Evolutionary conservation across 2,888 invertebrate genomes (phyloP), one percentile per base, ranked within the genome.

Genomic region (Argyresthia goedartella): DNA sequence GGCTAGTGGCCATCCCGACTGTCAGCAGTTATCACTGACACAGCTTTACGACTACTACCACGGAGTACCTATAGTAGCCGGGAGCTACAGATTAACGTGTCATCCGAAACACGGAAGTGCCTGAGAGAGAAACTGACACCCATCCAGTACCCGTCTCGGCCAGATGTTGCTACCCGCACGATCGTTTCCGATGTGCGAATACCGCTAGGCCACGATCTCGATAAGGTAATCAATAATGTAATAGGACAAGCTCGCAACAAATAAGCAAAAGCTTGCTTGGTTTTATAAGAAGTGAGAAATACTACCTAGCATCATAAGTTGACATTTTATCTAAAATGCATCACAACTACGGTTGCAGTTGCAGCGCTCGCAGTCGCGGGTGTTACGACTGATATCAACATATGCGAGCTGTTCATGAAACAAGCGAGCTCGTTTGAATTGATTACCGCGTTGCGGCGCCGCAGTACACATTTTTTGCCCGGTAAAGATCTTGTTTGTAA

Each of bases 341-440:
- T 66, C 63, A 67, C 70, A 72, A 72, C 67, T 25, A 66, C 59
- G 63, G n/a, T 62, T 62, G 60, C 59, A 60, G 63, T 62, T 62
- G 60, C 59, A 60, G 63, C 62, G 60, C 60, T 59, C 62, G 61
- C 65, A 60, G 64, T 70, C 68, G 69, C 63, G 58, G 62, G 58
- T 44, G 15, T 16, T 43, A 14, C 35, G 50, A 25, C 8, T 62
- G 64, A 66, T 71, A 70, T 68, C 69, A 66, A 71, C 66, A 68
- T 67, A 71, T 69, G 66, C 63, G 61, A 72, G 60, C 61, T 68
- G 67, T 76, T 65, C 59, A 57, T 56, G 67, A 71, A 76, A 79
- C 79, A 79, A 78, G 73, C 68, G 71, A 67, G 62, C 69, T 67
- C 64, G 69, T 73, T 75, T 73, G 70, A 77, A 77, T 76, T 69